Percentiles rank a stretch among this genome's conserved stretches.
Evolutionary conservation across 2,113 vertebrate genomes (phyloP).

Genomic region (Jaculus jaculus): DNA sequence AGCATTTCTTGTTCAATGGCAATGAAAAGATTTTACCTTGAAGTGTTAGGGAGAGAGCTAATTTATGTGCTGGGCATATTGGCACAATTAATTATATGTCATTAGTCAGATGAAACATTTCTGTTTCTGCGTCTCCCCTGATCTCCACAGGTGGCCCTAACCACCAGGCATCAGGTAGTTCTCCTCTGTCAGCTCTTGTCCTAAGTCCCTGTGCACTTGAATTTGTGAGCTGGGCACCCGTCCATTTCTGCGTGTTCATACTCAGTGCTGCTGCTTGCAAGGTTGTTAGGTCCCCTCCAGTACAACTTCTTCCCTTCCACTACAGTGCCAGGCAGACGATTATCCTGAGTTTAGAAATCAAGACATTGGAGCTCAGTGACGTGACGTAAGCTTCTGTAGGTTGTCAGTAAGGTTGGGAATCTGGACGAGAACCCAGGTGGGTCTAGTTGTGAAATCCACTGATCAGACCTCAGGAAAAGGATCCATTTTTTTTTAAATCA

Average conservation of each 20-base stretch:
- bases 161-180: neutral
- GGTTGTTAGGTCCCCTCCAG: neutral
- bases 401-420: neutral
- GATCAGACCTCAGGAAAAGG: neutral
- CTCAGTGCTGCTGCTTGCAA: neutral
- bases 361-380: neutral
- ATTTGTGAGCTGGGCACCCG: neutral
- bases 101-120: neutral
- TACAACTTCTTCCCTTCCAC: neutral
- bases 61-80: neutral
- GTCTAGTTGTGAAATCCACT: neutral
- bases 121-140: neutral
- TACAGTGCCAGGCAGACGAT: neutral
- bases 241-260: neutral
- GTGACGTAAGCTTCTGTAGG: neutral
- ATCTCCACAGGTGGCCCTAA: neutral
- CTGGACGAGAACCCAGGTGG: neutral
- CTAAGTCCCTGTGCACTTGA: neutral
- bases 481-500: neutral
- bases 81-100: neutral
- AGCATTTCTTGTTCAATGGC: neutral
- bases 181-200: neutral
- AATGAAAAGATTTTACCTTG: neutral
- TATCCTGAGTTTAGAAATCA: constrained; percentile 26
- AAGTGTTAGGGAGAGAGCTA: neutral